These are phyloP conservation scores for Drosophila fungiperda DNA, from an alignment of 2,888 invertebrate genomes.

Conservation along the genomic window DNA sequence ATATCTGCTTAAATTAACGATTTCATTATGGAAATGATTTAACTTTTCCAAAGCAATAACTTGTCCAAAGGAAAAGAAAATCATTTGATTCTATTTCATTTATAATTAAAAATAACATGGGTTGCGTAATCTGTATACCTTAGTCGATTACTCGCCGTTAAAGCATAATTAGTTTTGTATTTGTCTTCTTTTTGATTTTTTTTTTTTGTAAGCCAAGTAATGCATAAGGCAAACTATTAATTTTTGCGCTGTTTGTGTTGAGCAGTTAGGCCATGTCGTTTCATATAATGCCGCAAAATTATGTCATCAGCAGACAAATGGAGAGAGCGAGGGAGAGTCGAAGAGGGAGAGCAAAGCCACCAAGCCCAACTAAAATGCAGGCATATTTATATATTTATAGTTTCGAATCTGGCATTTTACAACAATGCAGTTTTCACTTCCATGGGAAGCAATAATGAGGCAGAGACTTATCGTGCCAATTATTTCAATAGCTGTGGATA, in stretches of 20 bases:
- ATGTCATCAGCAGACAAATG: conserved; percentile 55
- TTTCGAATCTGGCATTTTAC: conserved; percentile 16
- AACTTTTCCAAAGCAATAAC: neutral
- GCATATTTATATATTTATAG: conserved; percentile 4
- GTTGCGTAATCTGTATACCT: neutral
- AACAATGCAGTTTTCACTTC: conserved; percentile 19
- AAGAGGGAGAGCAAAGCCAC: conserved; percentile 2
- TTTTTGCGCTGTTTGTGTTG: conserved; percentile 41
- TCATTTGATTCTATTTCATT: neutral
- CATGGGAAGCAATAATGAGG: conserved; percentile 3
- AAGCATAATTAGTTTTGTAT: conserved; percentile 19
- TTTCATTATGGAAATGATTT: neutral
- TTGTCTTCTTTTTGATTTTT: conserved; percentile 4
- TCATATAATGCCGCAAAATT: conserved; percentile 47
- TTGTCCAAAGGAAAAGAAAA: neutral
- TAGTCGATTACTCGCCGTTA: neutral
- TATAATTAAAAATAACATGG: neutral
- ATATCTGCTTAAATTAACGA: neutral
- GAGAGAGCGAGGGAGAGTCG: neutral
- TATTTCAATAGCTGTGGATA: conserved; percentile 1
- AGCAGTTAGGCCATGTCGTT: conserved; percentile 20
- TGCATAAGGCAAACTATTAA: conserved; percentile 60
- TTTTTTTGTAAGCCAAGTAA: conserved; percentile 36
- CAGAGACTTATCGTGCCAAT: conserved; percentile 12
- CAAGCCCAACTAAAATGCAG: conserved; percentile 24